Conservation (phyloP, 2,113 vertebrate genomes). For the Triplophysa siluroides region DNA sequence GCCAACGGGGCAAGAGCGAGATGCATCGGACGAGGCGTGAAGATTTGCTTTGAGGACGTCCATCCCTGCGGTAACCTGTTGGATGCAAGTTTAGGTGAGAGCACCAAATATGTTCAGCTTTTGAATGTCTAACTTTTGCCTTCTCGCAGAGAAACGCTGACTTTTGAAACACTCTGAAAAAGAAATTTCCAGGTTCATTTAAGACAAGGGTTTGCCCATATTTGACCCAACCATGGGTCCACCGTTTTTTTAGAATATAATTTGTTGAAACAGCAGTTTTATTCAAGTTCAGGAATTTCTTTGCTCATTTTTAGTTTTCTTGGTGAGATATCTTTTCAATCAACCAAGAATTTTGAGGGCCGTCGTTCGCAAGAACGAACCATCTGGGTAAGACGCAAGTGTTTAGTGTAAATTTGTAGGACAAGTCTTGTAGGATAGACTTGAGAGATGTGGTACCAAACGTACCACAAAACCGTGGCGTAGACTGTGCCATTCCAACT, state of each 20-base stretch:
- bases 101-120: background rate
- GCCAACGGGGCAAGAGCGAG: background rate
- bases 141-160: constrained; percentile 12
- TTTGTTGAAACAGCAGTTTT: background rate
- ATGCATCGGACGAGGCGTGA: background rate
- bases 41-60: background rate
- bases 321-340: background rate
- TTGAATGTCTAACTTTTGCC: constrained; percentile 24
- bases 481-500: constrained; percentile 61
- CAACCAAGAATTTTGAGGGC: background rate
- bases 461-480: background rate
- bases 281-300: background rate
- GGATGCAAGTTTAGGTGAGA: constrained; percentile 43
- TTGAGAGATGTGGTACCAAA: background rate
- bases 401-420: background rate
- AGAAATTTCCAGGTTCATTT: too few species aligned
- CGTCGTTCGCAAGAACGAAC: background rate
- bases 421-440: background rate
- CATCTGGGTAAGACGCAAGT: background rate
- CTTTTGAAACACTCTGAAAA: background rate
- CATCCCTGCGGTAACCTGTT: constrained; percentile 15
- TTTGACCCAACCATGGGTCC: too few species aligned
- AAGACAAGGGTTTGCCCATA: too few species aligned
- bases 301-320: background rate
- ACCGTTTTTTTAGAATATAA: background rate